phyloP scores from a whole-genome alignment of 1,140 invertebrate species.

The Pogonomyrmex barbatus region DNA sequence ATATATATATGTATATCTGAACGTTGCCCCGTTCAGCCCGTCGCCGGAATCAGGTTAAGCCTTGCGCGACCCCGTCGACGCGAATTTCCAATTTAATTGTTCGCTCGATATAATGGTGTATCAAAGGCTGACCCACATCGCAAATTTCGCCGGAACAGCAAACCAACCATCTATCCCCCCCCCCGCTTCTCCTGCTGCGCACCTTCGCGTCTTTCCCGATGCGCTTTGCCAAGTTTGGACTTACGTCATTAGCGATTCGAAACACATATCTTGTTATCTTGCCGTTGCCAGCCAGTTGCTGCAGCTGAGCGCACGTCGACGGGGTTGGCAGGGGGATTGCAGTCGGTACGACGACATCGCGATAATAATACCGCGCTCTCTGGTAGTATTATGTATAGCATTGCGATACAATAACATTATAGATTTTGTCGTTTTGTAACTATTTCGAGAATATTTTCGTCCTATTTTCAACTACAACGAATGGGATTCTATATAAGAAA shows the following conservation, averaged over 20 bases:
- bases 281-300: constrained; percentile 48
- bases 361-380: constrained; percentile 11
- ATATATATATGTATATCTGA: background rate
- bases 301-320: constrained; percentile 20
- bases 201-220: constrained; percentile 25
- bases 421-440: background rate
- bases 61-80: constrained; percentile 15
- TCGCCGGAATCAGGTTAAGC: constrained; percentile 16
- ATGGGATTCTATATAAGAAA: background rate
- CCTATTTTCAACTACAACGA: background rate
- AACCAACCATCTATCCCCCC: background rate
- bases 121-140: constrained; percentile 46
- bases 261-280: constrained; percentile 61
- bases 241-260: constrained; percentile 61
- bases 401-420: constrained; percentile 10
- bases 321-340: background rate
- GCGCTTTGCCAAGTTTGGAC: constrained; percentile 50
- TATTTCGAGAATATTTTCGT: background rate
- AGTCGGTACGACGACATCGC: constrained; percentile 15
- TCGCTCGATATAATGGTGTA: constrained; percentile 9
- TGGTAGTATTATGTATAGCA: background rate
- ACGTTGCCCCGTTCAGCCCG: background rate
- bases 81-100: constrained; percentile 35
- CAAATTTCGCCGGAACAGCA: background rate
- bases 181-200: background rate